phyloP scores from a whole-genome alignment of 1,140 invertebrate genomes.

The Calliopsis andreniformis region DNA sequence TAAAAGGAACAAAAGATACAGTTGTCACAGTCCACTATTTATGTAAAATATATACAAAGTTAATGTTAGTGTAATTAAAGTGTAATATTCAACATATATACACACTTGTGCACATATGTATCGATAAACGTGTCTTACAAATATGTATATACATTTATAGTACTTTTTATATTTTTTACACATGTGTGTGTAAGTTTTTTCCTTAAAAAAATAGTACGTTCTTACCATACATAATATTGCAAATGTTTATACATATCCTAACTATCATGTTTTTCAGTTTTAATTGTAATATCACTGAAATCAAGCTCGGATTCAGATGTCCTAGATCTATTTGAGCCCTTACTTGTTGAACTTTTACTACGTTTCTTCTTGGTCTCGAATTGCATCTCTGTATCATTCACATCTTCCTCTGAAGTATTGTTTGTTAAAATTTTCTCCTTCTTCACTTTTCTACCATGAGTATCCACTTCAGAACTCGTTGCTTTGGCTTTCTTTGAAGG shows the following conservation, averaged over 20 bases:
- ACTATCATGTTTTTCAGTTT: constrained; percentile 5
- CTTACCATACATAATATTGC: neutral
- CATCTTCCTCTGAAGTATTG: neutral
- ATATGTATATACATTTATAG: neutral
- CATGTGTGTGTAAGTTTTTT: neutral
- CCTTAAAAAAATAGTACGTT: neutral
- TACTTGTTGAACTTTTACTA: neutral
- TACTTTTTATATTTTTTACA: neutral
- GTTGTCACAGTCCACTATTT: neutral
- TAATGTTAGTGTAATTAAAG: neutral
- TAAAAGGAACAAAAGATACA: neutral
- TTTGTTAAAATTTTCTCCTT: neutral
- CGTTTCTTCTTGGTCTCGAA: neutral
- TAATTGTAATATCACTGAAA: neutral
- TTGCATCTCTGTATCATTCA: neutral
- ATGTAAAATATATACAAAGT: constrained; percentile 11
- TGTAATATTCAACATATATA: no score
- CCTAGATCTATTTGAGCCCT: constrained; percentile 4
- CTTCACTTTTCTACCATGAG: neutral
- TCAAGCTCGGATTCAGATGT: neutral
- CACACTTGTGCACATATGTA: neutral
- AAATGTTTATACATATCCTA: constrained; percentile 3
- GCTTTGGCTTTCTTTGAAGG: constrained; percentile 7
- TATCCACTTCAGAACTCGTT: neutral
- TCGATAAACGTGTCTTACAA: neutral